Base-by-base conservation (phyloP, 2,113 vertebrate species). In the Oreocharis arfaki region DNA sequence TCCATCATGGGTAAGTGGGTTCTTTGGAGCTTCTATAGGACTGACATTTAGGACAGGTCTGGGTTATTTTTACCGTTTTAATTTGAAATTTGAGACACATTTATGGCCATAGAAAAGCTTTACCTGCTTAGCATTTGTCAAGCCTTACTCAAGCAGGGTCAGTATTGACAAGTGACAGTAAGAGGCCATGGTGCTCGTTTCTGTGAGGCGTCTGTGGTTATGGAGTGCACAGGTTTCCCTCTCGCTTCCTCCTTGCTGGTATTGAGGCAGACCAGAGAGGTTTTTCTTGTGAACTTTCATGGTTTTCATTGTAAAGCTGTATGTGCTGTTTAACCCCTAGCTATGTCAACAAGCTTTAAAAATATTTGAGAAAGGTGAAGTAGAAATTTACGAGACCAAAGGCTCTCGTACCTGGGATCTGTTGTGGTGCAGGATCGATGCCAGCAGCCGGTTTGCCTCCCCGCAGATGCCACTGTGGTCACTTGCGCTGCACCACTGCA, bases 371-470 rank as follows among this genome's bases (percentile, higher is more conserved):
- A 32, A 59, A 6, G 12, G 8, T 37, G 18, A 37, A 35, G 39
- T 8, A 9, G 37, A 5, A 69, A 10, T 1, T 1, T 18, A 0
- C 52, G 8, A 42, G 69, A 24, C 16, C 28, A 32, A 30, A 19
- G 17, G 52, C 28, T 30, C 11, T 69, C 96, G 8, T 97, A 99
- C 98, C 5, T 97, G 97, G 78, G 98, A 98, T 61, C 97, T 98
- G 96, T 98, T 99, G 97, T 99, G 98, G 78, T 98, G 97, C 96
- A 99, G 93, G 68, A 99, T 96, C 0, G 99, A 98, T 16, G 98
- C 98, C 77, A 99, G 86, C 33, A 99, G 97, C 32, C 98, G 98
- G 44, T 98, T 98, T 61, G 98, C 98, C 94, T 99, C 99, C 41
- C 98, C 96, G 5, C 85, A 61, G 52, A 99, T 74, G 17, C 98